Conservation (phyloP, 2,888 invertebrate genomes). For the Nomada fucata region DNA sequence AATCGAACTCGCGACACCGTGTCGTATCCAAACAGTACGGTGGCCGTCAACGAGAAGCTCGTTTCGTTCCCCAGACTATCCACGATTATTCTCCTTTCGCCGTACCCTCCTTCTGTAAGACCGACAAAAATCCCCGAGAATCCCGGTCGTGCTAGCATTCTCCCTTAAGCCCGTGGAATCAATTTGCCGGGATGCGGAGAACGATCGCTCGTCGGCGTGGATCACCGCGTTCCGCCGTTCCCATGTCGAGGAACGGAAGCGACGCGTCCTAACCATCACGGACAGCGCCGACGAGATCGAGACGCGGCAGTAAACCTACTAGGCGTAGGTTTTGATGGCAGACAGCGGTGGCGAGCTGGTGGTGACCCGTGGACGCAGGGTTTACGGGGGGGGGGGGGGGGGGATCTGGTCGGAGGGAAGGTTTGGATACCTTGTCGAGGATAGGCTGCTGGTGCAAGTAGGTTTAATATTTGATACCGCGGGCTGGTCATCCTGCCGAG, state of each 20-base stretch:
- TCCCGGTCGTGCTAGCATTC: constrained; percentile 9
- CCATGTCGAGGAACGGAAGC: constrained; percentile 5
- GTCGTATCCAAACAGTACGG: not conserved
- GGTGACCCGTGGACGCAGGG: constrained; percentile 61
- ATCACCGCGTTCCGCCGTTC: not conserved
- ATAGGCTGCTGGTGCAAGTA: constrained; percentile 82
- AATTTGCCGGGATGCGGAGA: constrained; percentile 34
- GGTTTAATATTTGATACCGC: constrained; percentile 84
- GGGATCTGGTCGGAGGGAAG: constrained; percentile 65
- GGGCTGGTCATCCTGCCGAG: constrained; percentile 84
- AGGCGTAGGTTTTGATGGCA: constrained; percentile 73
- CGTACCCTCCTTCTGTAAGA: no score
- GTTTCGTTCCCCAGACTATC: not conserved
- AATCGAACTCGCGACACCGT: not conserved
- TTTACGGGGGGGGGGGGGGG: no score
- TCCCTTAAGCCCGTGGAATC: constrained; percentile 14
- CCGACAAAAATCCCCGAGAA: constrained; percentile 12
- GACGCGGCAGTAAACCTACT: constrained; percentile 64
- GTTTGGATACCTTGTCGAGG: constrained; percentile 75
- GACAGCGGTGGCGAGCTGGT: constrained; percentile 57
- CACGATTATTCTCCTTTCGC: not conserved
- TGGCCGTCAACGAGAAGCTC: not conserved
- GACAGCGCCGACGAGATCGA: constrained; percentile 54
- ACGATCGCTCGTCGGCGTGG: not conserved
- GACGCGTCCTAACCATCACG: constrained; percentile 41